Evolutionary conservation across 2,888 invertebrate genomes (phyloP).

Genomic region (Drosophila antonietae): DNA sequence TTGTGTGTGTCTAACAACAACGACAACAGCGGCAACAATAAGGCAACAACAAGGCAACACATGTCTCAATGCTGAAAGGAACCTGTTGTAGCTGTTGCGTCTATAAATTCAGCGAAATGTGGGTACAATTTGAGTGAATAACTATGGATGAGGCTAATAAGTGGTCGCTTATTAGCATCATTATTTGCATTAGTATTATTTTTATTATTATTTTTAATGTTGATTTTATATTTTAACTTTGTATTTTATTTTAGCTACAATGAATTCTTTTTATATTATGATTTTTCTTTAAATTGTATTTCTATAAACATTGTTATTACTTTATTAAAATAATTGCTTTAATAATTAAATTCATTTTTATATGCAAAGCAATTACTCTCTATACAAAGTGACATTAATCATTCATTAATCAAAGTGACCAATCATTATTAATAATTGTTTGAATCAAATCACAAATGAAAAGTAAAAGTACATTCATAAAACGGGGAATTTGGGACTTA

Average conservation of each 20-base stretch:
- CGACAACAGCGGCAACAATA: constrained; percentile 18
- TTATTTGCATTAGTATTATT: not conserved
- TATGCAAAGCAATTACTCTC: not conserved
- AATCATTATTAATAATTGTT: not conserved
- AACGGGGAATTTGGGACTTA: not conserved
- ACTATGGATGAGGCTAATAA: constrained; percentile 10
- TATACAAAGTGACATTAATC: not conserved
- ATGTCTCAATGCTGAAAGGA: constrained; percentile 54
- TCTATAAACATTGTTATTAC: not conserved
- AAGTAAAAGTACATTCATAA: not conserved
- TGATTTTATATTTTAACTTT: not conserved
- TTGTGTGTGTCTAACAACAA: not conserved
- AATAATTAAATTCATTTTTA: not conserved
- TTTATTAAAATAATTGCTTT: not conserved
- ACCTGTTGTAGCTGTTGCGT: constrained; percentile 66
- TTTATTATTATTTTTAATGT: not conserved
- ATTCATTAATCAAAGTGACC: not conserved
- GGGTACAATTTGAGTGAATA: not conserved
- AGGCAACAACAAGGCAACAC: constrained; percentile 41
- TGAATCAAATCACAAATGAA: not conserved
- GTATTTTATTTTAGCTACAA: not conserved
- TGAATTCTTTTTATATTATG: not conserved
- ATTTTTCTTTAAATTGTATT: not conserved
- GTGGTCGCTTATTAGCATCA: not conserved
- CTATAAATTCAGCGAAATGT: constrained; percentile 35